These are phyloP conservation scores for Cavia aperea DNA, from an alignment of 2,113 vertebrate genomes.

Conservation along the genomic window DNA sequence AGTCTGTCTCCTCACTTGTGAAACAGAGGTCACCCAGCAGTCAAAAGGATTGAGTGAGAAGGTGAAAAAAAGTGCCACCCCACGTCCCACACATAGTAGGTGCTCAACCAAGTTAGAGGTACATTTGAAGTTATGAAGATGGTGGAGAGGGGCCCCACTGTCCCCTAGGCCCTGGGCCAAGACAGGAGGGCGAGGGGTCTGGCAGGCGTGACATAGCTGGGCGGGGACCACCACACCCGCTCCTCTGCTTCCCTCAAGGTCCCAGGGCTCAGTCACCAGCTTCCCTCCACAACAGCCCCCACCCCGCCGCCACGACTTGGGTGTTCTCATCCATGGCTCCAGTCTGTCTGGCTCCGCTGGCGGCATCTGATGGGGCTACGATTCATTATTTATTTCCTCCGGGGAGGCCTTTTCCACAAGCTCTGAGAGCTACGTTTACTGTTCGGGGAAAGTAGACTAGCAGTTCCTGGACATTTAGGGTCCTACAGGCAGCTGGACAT, in stretches of 20 bases:
- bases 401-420: constrained; percentile 36
- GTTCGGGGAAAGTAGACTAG: neutral
- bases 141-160: neutral
- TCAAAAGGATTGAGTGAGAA: neutral
- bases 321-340: constrained; percentile 58
- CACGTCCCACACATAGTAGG: neutral
- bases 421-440: neutral
- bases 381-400: constrained; percentile 62
- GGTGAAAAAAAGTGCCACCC: neutral
- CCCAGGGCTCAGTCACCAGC: neutral
- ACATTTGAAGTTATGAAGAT: neutral
- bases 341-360: constrained; percentile 59
- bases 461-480: neutral
- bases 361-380: neutral
- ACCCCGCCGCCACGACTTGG: neutral
- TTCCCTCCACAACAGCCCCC: neutral
- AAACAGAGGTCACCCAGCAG: neutral
- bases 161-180: neutral
- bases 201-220: neutral
- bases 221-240: neutral
- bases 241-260: neutral
- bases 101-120: neutral
- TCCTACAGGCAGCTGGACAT: neutral
- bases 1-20: neutral
- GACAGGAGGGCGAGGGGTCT: neutral